Evolutionary conservation across 2,113 vertebrate genomes (phyloP).

Genomic region (Asarcornis scutulata): DNA sequence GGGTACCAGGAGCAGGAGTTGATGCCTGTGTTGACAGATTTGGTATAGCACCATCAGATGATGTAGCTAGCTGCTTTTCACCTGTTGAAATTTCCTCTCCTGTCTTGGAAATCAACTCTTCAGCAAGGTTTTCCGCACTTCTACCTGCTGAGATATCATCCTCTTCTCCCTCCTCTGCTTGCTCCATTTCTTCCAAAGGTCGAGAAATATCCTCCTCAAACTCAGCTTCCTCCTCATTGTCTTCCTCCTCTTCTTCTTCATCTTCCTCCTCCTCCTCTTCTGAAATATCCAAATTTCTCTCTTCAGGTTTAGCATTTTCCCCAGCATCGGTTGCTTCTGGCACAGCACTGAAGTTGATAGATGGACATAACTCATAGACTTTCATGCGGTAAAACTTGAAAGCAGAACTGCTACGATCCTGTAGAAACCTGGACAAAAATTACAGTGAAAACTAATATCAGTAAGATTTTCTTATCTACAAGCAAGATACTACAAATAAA

Average conservation of each 20-base stretch:
- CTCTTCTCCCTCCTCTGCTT: slow-evolving; percentile 54
- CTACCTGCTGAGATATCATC: slow-evolving; percentile 52
- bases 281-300: neutral
- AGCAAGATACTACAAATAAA: neutral
- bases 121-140: slow-evolving; percentile 19
- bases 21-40: slow-evolving; percentile 56
- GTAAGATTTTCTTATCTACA: neutral
- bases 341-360: slow-evolving; percentile 60
- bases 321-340: neutral
- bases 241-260: slow-evolving; percentile 30
- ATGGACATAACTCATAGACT: slow-evolving; percentile 75
- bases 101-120: neutral
- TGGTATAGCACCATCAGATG: slow-evolving; percentile 18
- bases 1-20: slow-evolving; percentile 23
- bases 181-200: slow-evolving; percentile 36
- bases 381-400: slow-evolving; percentile 80
- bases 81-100: neutral
- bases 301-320: neutral
- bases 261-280: slow-evolving; percentile 38
- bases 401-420: slow-evolving; percentile 77
- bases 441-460: neutral
- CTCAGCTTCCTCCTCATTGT: slow-evolving; percentile 50
- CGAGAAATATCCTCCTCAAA: slow-evolving; percentile 48
- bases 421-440: slow-evolving; percentile 74
- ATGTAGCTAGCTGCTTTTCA: neutral